Evolutionary conservation across 64 coral and sea anemone genomes (phyloP).

Genomic region (Dendronephthya gigantea): DNA sequence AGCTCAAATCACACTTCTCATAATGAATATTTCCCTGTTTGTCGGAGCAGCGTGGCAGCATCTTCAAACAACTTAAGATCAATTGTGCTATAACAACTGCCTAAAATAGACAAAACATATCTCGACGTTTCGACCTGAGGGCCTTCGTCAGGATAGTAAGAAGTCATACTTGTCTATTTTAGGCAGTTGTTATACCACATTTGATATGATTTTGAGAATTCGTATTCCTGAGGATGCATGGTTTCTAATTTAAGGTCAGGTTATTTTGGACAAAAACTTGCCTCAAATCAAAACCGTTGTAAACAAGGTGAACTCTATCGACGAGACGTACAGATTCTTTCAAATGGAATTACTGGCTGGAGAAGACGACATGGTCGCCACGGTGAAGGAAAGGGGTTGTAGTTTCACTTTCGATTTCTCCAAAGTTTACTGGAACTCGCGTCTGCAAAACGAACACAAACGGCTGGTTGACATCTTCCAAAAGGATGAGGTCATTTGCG

Average conservation of each 20-base stretch:
- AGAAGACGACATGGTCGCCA: conserved; percentile 52
- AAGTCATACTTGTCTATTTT: too few species aligned
- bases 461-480: conserved; percentile 61
- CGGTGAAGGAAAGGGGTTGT: conserved; percentile 72
- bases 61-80: too few species aligned
- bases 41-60: too few species aligned
- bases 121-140: too few species aligned
- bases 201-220: too few species aligned
- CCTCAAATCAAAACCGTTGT: conserved; percentile 97
- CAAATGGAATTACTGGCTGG: conserved; percentile 92
- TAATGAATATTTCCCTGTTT: too few species aligned
- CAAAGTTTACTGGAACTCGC: conserved; percentile 98
- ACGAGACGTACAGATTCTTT: conserved; percentile 83
- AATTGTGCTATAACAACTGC: too few species aligned
- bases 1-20: too few species aligned
- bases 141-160: too few species aligned
- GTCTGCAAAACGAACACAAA: conserved; percentile 88
- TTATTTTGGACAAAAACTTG: conserved; percentile 80
- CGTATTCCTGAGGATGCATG: too few species aligned
- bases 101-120: too few species aligned
- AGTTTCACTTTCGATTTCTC: conserved; percentile 92
- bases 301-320: conserved; percentile 84
- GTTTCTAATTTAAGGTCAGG: conserved; percentile 61
- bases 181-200: too few species aligned
- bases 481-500: conserved; percentile 60